These are phyloP conservation scores for Athrips mouffetella DNA, from an alignment of 2,888 invertebrate species.

Conservation along the genomic window DNA sequence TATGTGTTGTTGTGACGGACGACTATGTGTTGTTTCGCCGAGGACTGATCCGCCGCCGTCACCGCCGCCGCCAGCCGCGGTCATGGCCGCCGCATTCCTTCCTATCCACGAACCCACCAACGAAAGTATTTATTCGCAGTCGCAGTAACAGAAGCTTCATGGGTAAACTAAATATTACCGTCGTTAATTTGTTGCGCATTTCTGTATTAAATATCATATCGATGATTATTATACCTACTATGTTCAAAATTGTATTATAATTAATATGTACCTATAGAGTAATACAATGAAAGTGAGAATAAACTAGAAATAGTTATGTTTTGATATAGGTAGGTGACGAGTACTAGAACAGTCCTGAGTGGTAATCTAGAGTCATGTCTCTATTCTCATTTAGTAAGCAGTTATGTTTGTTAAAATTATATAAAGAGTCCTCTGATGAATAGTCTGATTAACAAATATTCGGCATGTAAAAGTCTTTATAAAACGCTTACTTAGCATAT, in stretches of 20 bases:
- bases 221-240: constrained; percentile 71
- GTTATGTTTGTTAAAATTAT: constrained; percentile 77
- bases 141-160: constrained; percentile 70
- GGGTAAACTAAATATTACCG: constrained; percentile 66
- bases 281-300: constrained; percentile 77
- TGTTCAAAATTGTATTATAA: constrained; percentile 77
- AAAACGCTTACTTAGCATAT: constrained; percentile 79
- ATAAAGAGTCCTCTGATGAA: constrained; percentile 77
- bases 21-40: constrained; percentile 40
- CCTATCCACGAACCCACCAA: constrained; percentile 50
- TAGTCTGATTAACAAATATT: constrained; percentile 78
- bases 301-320: constrained; percentile 75
- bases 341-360: constrained; percentile 63
- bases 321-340: constrained; percentile 67
- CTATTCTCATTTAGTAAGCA: constrained; percentile 73
- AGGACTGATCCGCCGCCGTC: constrained; percentile 31
- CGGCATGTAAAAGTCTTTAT: constrained; percentile 79
- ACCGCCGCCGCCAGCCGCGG: constrained; percentile 21
- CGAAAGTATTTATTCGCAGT: constrained; percentile 69
- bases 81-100: constrained; percentile 27
- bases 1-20: constrained; percentile 64
- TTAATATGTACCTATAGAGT: constrained; percentile 75
- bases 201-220: constrained; percentile 76
- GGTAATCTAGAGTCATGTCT: constrained; percentile 61
- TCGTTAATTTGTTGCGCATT: constrained; percentile 73